Evolutionary conservation across 2,113 vertebrate genomes (phyloP).

Genomic region (Vulpes ferrilata): DNA sequence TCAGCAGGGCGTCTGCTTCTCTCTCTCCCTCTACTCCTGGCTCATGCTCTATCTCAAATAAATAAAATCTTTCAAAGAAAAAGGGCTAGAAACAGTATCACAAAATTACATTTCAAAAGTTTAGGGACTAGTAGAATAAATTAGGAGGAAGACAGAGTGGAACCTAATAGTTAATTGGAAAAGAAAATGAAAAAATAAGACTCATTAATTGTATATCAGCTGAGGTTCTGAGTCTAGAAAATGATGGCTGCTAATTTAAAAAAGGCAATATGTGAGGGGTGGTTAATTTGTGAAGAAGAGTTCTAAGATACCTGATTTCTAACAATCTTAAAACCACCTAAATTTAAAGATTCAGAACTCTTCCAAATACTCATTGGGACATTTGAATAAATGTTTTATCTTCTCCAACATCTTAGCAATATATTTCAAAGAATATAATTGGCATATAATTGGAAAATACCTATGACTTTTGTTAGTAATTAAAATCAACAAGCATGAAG

Average conservation of each 20-base stretch:
- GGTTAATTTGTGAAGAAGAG: background rate
- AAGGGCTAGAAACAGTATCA: background rate
- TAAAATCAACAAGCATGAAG: background rate
- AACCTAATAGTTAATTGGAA: background rate
- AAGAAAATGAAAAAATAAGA: background rate
- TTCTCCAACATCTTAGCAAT: background rate
- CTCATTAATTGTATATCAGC: background rate
- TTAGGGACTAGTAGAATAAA: background rate
- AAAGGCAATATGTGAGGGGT: background rate
- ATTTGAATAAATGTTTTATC: background rate
- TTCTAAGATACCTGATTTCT: conserved; percentile 17
- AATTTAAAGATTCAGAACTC: background rate
- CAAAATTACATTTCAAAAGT: background rate
- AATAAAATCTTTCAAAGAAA: background rate
- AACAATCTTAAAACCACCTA: background rate
- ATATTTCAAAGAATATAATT: background rate
- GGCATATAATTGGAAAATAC: background rate
- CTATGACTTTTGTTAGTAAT: background rate
- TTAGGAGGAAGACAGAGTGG: background rate
- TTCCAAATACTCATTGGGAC: background rate
- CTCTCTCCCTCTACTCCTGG: background rate
- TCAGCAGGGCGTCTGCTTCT: background rate
- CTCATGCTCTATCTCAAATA: background rate
- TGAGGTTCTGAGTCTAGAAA: background rate
- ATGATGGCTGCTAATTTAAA: background rate